Evolutionary conservation across 2,888 invertebrate genomes (phyloP).

Genomic region (Eustalomyia histrio): DNA sequence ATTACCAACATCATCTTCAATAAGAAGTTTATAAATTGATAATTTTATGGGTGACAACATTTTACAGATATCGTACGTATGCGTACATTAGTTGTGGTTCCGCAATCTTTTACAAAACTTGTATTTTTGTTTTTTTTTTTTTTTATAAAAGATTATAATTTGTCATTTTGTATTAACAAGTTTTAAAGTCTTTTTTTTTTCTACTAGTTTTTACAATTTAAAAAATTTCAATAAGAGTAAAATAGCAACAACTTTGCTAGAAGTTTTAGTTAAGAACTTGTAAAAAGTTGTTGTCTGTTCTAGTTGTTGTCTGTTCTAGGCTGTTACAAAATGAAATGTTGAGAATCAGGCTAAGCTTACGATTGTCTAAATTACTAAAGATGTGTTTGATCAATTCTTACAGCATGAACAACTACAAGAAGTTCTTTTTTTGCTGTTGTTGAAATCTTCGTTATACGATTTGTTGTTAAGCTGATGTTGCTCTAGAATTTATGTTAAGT

Average conservation of each 20-base stretch:
- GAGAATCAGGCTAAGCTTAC: conserved; percentile 6
- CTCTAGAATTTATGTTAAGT: conserved; percentile 5
- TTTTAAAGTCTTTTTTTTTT: not conserved
- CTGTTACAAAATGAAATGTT: not conserved
- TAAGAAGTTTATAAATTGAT: not conserved
- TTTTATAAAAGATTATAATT: not conserved
- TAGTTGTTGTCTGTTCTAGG: not conserved
- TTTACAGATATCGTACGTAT: not conserved
- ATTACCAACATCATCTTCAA: not conserved
- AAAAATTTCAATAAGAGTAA: not conserved
- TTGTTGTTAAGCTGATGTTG: conserved; percentile 6
- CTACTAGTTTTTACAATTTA: not conserved
- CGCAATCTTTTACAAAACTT: not conserved
- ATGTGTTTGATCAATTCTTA: not conserved
- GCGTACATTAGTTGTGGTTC: not conserved
- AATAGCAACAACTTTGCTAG: not conserved
- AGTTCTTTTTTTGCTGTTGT: not conserved
- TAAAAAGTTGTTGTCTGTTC: not conserved
- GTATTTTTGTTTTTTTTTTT: not conserved
- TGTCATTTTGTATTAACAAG: not conserved
- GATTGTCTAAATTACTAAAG: not conserved
- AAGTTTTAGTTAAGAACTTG: not conserved
- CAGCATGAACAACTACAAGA: not conserved
- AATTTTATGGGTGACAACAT: not conserved
- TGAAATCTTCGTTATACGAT: not conserved